Base-by-base conservation (phyloP, 2,113 vertebrate species). In the Sinosuthora webbiana region DNA sequence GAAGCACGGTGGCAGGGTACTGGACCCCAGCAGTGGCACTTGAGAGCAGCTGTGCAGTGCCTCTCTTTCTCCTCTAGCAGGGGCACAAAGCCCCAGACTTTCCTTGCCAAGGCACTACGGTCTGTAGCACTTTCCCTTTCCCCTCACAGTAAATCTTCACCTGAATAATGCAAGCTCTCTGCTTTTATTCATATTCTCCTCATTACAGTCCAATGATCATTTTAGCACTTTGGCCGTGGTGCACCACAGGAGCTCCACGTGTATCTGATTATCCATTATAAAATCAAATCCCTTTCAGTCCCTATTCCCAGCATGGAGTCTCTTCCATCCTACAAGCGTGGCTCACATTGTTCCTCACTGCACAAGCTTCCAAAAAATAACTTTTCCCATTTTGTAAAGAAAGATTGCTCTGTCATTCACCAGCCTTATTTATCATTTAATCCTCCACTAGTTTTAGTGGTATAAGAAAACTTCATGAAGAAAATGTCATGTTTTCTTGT, bases 251-350 rank as follows among this genome's bases (percentile, higher is more conserved):
- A 89, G n/a, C 27, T 75, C 68, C 80, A 75, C 39, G 47, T 86
- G 73, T 89, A 92, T 92, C 63, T 90, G 91, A 92, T 95, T 95
- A 94, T 84, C 73, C 79, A 77, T 75, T 89, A 78, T 81, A 91
- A 94, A 93, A 93, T 93, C 77, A 94, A 95, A 83, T 78, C 83
- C 73, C 79, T 92, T 90, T 93, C 69, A 90, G 83, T 63, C 68
- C 47, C 35, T 87, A 5, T 94, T 90, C 91, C 47, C 89, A 78
- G 89, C 64, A 83, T 92, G 93, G 31, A 92, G 73, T 41, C 68
- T 80, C 67, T 92, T 88, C 86, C 71, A 77, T 74, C 60, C 64
- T 55, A 35, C 37, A 74, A 81, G 55, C 1, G 0, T 70, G 79
- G 57, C 31, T 95, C 71, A 85, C n/a, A 53, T n/a, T 88, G 23